Evolutionary conservation across 2,113 vertebrate species (phyloP).

Genomic region (Myxocyprinus asiaticus): DNA sequence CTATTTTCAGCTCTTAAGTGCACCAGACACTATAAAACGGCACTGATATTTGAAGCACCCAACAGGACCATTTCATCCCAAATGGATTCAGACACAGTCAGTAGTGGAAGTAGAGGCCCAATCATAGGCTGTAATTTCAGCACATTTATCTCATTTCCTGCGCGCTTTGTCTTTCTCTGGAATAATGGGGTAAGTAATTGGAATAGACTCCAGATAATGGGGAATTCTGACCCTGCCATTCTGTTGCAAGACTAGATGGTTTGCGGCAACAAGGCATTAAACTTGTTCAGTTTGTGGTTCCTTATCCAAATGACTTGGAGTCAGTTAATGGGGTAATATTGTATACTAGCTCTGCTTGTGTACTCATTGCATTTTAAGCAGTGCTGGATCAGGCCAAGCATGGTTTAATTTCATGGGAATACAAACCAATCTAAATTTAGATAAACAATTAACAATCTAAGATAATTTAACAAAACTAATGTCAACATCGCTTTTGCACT

Average conservation of each 20-base stretch:
- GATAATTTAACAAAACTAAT: too few relatives aligned
- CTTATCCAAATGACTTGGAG: constrained; percentile 52
- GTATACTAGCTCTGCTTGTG: constrained; percentile 44
- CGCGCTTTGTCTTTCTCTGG: constrained; percentile 65
- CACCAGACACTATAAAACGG: constrained; percentile 44
- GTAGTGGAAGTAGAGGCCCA: constrained; percentile 61
- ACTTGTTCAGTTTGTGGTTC: constrained; percentile 52
- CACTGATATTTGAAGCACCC: constrained; percentile 36
- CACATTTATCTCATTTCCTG: constrained; percentile 75
- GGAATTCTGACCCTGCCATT: constrained; percentile 60
- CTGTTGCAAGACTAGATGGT: constrained; percentile 62
- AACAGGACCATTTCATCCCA: constrained; percentile 43
- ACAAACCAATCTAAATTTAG: not conserved
- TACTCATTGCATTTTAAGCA: constrained; percentile 52
- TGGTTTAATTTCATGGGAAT: constrained; percentile 33
- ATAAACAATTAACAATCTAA: too few relatives aligned
- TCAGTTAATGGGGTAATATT: constrained; percentile 36
- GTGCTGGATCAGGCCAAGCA: constrained; percentile 31
- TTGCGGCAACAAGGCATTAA: constrained; percentile 51
- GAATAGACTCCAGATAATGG: constrained; percentile 65
- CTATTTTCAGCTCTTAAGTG: constrained; percentile 34
- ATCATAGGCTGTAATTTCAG: constrained; percentile 70
- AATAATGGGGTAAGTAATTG: constrained; percentile 69
- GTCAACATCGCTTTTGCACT: too few relatives aligned
- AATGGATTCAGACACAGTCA: constrained; percentile 65